Conservation (phyloP, 2,888 invertebrate genomes). For the Linnaemya tessellans region DNA sequence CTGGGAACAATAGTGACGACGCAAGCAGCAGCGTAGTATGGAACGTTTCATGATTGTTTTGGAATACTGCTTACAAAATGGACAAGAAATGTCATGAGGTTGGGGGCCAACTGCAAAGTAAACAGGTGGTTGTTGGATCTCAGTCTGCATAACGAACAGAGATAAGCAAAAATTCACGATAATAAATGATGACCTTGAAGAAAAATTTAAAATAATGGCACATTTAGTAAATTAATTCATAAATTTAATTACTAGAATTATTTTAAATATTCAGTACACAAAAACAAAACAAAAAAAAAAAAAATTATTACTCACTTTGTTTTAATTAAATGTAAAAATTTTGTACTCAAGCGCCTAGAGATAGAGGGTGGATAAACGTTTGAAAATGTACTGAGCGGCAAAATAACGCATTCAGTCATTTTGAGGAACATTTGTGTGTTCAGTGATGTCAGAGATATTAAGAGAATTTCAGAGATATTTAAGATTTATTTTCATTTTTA, state of each 20-base stretch:
- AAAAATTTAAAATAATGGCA: slow-evolving; percentile 14
- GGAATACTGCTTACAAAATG: slow-evolving; percentile 78
- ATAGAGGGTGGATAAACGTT: slow-evolving; percentile 25
- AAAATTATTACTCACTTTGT: slow-evolving; percentile 34
- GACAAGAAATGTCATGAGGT: slow-evolving; percentile 80
- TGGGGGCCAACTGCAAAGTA: slow-evolving; percentile 82
- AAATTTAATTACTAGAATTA: slow-evolving; percentile 43
- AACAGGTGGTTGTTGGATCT: slow-evolving; percentile 52
- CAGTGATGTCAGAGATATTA: background rate
- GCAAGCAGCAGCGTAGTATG: slow-evolving; percentile 77
- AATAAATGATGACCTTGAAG: slow-evolving; percentile 42
- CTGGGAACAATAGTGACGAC: slow-evolving; percentile 79
- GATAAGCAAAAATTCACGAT: background rate
- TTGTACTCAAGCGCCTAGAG: slow-evolving; percentile 17
- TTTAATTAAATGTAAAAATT: slow-evolving; percentile 12
- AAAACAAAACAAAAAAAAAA: no score
- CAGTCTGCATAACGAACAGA: slow-evolving; percentile 9
- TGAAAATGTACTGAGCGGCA: slow-evolving; percentile 41
- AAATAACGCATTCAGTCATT: background rate
- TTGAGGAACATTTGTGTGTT: background rate
- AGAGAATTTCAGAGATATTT: background rate
- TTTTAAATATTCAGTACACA: background rate
- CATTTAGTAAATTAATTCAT: slow-evolving; percentile 32
- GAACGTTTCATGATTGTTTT: slow-evolving; percentile 78
- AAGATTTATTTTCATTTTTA: background rate